Evolutionary conservation across 2,888 invertebrate genomes (phyloP).

Genomic region (Microctonus aethiopoides): DNA sequence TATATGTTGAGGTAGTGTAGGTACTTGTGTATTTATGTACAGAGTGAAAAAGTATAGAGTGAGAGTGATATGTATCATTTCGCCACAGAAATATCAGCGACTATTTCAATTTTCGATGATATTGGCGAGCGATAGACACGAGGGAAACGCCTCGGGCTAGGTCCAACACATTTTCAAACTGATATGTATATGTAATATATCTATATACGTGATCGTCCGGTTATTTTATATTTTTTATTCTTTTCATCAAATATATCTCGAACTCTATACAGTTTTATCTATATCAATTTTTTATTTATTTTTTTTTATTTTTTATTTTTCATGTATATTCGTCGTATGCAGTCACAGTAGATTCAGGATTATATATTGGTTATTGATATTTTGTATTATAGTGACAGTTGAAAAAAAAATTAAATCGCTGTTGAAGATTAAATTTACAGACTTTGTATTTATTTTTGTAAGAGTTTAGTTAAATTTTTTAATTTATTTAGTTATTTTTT

Average conservation of each 20-base stretch:
- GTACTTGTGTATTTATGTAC: slow-evolving; percentile 19
- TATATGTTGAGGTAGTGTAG: slow-evolving; percentile 5
- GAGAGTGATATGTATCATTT: slow-evolving; percentile 32
- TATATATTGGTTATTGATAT: neutral
- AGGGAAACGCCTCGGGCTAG: neutral
- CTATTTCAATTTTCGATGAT: slow-evolving; percentile 63
- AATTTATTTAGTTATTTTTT: no score
- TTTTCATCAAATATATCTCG: neutral
- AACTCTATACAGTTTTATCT: neutral
- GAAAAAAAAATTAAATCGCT: neutral
- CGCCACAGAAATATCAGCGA: slow-evolving; percentile 58
- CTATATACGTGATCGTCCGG: neutral
- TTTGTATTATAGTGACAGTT: neutral
- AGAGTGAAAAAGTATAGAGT: neutral
- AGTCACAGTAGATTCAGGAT: neutral
- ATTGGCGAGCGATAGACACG: slow-evolving; percentile 58
- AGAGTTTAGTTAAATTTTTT: no score
- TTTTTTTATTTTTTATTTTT: no score
- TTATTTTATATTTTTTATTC: neutral
- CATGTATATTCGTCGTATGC: neutral
- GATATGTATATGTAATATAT: neutral
- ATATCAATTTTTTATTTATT: neutral
- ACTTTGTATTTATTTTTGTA: no score
- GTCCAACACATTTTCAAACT: neutral
- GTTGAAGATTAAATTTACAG: neutral